These are phyloP conservation scores for Notarius quadriscutis DNA, from an alignment of 2,113 vertebrate species.

Conservation along the genomic window DNA sequence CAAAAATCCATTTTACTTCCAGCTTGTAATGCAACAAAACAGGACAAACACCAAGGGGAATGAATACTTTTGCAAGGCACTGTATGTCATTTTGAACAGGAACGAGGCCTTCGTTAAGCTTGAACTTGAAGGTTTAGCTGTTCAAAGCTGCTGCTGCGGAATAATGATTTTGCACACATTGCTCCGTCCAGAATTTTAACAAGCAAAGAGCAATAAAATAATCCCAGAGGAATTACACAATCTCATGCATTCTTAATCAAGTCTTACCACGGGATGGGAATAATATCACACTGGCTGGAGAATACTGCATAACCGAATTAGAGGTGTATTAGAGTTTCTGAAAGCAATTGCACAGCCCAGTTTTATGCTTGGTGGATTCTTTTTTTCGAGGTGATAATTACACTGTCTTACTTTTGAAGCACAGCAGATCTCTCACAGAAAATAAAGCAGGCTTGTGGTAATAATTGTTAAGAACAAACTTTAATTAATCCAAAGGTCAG, in stretches of 20 bases:
- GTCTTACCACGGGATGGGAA: not conserved
- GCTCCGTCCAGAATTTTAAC: not conserved
- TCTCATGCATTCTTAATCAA: conserved; percentile 6
- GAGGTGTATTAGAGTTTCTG: not conserved
- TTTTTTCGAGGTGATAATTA: conserved; percentile 11
- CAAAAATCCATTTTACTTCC: no score
- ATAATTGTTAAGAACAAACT: not conserved
- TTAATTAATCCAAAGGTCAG: not conserved
- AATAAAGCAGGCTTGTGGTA: not conserved
- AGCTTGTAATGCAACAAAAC: no score
- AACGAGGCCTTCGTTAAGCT: not conserved
- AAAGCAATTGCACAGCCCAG: conserved; percentile 1
- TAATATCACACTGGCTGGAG: not conserved
- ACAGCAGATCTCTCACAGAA: not conserved
- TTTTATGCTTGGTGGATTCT: conserved; percentile 4
- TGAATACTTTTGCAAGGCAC: no score
- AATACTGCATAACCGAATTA: not conserved
- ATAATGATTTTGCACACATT: not conserved
- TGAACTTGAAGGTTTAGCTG: not conserved
- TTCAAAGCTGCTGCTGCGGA: not conserved
- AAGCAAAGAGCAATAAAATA: not conserved
- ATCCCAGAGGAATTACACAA: not conserved
- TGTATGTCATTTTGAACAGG: not conserved
- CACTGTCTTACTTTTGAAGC: not conserved
- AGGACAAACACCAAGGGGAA: no score